phyloP scores from a whole-genome alignment of 2,888 invertebrate species.

The Athalia cordata region DNA sequence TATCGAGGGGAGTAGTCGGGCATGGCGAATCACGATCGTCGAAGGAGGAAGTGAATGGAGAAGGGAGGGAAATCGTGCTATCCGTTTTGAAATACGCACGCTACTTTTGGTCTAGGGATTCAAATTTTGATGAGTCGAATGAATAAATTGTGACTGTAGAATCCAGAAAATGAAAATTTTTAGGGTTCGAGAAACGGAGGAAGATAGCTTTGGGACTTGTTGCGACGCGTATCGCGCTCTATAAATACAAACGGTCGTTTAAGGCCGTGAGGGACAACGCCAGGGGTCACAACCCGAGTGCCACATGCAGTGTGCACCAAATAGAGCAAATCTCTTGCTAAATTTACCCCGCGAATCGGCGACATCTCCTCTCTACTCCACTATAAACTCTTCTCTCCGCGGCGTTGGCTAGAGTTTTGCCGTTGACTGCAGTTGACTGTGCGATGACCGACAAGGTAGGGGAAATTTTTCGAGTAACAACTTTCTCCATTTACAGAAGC shows the following conservation, averaged over 20 bases:
- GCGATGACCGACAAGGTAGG: neutral
- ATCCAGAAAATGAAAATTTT: too few species aligned
- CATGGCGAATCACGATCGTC: too few species aligned
- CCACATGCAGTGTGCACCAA: conserved; percentile 25
- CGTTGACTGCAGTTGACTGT: neutral
- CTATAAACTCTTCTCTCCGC: too few species aligned
- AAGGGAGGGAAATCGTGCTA: too few species aligned
- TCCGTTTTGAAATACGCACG: too few species aligned
- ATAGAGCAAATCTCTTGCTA: conserved; percentile 34
- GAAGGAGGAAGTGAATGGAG: too few species aligned
- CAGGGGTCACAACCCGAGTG: conserved; percentile 23
- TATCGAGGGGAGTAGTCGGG: too few species aligned
- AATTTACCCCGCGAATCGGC: conserved; percentile 35
- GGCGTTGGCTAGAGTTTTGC: neutral
- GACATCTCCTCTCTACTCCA: neutral
- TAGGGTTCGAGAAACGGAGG: neutral
- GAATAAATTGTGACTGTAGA: too few species aligned
- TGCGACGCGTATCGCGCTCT: conserved; percentile 20
- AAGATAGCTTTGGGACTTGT: neutral
- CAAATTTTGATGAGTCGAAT: too few species aligned
- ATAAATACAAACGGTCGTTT: conserved; percentile 41
- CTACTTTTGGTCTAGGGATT: too few species aligned
- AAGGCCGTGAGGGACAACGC: conserved; percentile 26
- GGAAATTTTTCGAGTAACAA: too few species aligned
- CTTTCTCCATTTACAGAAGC: too few species aligned